Percentiles rank a stretch among this genome's conserved stretches.
phyloP scores from a whole-genome alignment of 2,888 invertebrate genomes.

The Lasioglossum pauxillum region DNA sequence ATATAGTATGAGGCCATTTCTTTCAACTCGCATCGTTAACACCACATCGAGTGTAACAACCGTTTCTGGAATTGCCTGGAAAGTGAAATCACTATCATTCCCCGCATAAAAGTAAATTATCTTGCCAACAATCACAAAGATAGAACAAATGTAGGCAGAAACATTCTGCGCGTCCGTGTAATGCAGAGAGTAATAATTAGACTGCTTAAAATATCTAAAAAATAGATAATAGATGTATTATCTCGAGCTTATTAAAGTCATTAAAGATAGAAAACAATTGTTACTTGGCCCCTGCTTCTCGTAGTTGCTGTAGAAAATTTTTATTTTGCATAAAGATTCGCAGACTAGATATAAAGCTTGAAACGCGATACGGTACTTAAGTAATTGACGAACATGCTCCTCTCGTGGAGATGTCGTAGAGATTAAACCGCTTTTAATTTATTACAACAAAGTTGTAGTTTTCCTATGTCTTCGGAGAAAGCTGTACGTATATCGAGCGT shows the following conservation, averaged over 20 bases:
- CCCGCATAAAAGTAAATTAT: not conserved
- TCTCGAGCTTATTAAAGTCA: too few relatives aligned
- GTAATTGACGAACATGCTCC: not conserved
- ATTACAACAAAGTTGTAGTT: not conserved
- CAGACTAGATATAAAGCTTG: not conserved
- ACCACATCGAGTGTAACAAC: not conserved
- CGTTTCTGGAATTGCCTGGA: not conserved
- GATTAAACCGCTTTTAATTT: not conserved
- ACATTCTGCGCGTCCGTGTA: not conserved
- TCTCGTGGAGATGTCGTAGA: not conserved
- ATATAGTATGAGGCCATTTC: not conserved
- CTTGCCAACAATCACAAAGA: not conserved
- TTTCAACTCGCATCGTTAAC: not conserved
- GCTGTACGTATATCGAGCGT: not conserved
- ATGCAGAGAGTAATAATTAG: not conserved
- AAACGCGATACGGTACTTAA: not conserved
- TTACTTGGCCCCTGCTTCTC: too few relatives aligned
- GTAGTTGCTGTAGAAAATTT: too few relatives aligned
- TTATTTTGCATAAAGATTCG: too few relatives aligned
- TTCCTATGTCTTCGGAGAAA: not conserved
- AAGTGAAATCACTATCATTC: constrained; percentile 24
- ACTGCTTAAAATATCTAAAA: too few relatives aligned
- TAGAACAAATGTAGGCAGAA: not conserved
- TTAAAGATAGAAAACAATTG: too few relatives aligned
- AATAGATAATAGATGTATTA: too few relatives aligned